Evolutionary conservation across 2,888 invertebrate species (phyloP), one percentile per base, ranked within the genome.

Genomic region (Charanyca ferruginea): DNA sequence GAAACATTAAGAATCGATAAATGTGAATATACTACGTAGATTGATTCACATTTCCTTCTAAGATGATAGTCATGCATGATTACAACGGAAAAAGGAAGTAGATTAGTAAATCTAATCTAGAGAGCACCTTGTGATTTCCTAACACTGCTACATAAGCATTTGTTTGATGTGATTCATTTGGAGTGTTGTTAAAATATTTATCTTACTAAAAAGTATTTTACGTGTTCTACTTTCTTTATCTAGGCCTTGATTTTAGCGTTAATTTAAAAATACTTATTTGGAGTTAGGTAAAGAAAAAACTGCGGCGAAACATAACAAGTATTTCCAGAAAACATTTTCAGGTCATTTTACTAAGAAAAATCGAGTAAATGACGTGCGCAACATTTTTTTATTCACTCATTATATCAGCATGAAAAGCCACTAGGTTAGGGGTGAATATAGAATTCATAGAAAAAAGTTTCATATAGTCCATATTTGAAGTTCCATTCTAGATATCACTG

Each of bases 61-160:
- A 65, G 62, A 74, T 70, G 71, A 74, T 55, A 58, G 63, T 61
- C 23, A 73, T 60, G 42, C 23, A 73, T 60, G 42, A 67, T 65
- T 45, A 38, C 13, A 13, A 13, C 48, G 60, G 73, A 72, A 62
- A 55, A 61, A 64, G 72, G 73, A 70, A 73, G 60, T 68, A 71
- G 76, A 80, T 77, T 71, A 71, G 45, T 44, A 25, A 67, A 67
- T 80, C 72, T 81, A 71, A 80, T 79, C 73, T 76, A 48, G 28
- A 52, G n/a, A 48, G 49, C 11, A 44, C 58, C 73, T 66, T 52
- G 66, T 61, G 41, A 71, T 66, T 66, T 66, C 54, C 62, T 47
- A 70, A 78, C 23, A 59, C 13, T 58, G 63, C 63, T 44, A 25
- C 16, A 38, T 47, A 74, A 63, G 55, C 54, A 47, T 68, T 67